phyloP scores from a whole-genome alignment of 2,113 vertebrate genomes.

The Lophura nycthemera region DNA sequence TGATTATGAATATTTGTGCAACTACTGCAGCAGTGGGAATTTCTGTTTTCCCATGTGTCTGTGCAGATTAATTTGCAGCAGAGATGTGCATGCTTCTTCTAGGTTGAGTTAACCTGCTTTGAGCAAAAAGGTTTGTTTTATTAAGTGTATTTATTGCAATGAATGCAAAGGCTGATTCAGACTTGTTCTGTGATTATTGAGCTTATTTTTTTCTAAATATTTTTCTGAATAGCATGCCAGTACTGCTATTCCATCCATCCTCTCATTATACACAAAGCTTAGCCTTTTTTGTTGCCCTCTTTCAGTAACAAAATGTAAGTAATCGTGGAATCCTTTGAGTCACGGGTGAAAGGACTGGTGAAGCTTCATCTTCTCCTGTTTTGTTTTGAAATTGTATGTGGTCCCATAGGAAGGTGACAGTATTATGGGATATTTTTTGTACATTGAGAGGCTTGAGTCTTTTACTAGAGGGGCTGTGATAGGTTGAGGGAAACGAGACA shows the following conservation, averaged over 20 bases:
- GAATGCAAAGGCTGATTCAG: not conserved
- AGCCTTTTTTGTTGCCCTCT: not conserved
- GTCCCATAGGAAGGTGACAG: not conserved
- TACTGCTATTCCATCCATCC: not conserved
- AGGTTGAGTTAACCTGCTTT: not conserved
- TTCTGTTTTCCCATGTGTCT: not conserved
- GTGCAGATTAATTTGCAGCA: not conserved
- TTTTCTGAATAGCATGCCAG: not conserved
- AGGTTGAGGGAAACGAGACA: not conserved
- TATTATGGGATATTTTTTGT: not conserved
- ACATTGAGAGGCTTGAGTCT: not conserved
- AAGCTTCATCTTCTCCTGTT: not conserved
- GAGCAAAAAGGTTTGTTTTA: not conserved
- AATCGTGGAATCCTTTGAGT: not conserved
- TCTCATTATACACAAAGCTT: not conserved
- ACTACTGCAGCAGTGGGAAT: not conserved
- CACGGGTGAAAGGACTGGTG: not conserved
- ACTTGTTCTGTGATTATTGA: not conserved
- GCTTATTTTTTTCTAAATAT: not conserved
- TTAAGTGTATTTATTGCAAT: not conserved
- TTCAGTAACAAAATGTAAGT: not conserved
- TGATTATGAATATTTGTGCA: not conserved
- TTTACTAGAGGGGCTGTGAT: not conserved
- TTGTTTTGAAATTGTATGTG: not conserved
- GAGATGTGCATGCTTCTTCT: not conserved